phyloP scores from a whole-genome alignment of 2,113 vertebrate genomes.

The Odocoileus virginianus region DNA sequence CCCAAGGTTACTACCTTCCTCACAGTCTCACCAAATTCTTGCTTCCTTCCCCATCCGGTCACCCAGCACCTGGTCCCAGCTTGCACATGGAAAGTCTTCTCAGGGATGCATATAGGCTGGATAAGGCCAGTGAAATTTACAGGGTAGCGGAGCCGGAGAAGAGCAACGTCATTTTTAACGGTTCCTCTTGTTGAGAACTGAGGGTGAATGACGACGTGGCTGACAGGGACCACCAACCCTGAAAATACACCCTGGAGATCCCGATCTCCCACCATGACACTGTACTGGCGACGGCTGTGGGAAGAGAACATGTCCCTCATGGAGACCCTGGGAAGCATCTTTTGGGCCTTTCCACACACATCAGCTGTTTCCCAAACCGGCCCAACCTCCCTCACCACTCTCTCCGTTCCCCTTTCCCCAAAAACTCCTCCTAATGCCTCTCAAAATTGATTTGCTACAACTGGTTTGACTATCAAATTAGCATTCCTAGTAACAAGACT shows the following conservation, averaged over 20 bases:
- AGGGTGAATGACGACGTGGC: neutral
- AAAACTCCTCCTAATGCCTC: neutral
- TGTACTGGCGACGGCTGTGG: neutral
- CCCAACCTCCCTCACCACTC: neutral
- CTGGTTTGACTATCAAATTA: neutral
- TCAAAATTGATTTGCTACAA: too few relatives aligned
- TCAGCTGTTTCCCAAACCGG: neutral
- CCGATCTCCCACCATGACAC: slow-evolving; percentile 10
- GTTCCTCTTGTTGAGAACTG: accelerated
- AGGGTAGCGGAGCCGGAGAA: neutral
- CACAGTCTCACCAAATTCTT: neutral
- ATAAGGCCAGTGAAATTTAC: slow-evolving; percentile 3
- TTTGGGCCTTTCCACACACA: neutral
- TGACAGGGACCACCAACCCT: neutral
- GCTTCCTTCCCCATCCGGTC: neutral
- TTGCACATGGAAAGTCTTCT: neutral
- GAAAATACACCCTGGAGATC: accelerated
- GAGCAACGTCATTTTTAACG: neutral
- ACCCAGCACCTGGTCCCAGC: slow-evolving; percentile 47
- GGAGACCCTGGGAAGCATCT: neutral
- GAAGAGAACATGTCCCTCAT: neutral
- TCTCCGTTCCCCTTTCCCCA: neutral
- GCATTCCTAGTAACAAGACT: neutral
- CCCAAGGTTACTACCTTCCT: neutral
- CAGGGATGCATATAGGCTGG: slow-evolving; percentile 40